Evolutionary conservation across 2,113 vertebrate genomes (phyloP).

Genomic region (Chloroceryle aenea): DNA sequence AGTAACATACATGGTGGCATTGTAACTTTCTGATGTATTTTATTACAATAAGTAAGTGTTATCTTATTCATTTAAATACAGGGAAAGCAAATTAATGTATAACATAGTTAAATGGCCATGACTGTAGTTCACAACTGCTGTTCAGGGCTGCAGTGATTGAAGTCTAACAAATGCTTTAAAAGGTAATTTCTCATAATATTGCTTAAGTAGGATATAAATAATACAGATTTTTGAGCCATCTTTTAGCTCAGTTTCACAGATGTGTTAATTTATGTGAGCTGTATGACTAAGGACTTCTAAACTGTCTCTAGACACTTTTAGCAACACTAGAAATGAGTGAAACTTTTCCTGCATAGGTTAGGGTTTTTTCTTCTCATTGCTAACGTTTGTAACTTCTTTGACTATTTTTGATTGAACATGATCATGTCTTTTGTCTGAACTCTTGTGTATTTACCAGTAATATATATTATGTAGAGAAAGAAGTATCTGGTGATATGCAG

Average conservation of each 20-base stretch:
- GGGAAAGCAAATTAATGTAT: neutral
- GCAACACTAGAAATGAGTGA: neutral
- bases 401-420: neutral
- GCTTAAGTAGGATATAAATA: neutral
- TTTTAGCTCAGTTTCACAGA: neutral
- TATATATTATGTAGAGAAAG: neutral
- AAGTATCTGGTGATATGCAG: neutral
- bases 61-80: neutral
- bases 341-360: neutral
- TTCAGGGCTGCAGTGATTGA: neutral
- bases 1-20: neutral
- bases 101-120: rapidly evolving
- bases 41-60: neutral
- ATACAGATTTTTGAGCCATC: neutral
- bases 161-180: neutral
- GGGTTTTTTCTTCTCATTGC: neutral
- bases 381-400: neutral
- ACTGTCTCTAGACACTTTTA: neutral
- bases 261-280: neutral
- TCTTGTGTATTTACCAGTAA: neutral
- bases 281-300: neutral
- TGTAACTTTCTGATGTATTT: neutral
- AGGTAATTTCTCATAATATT: neutral
- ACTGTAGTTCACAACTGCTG: neutral
- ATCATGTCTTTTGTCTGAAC: neutral